These are phyloP conservation scores for Geopemphigus sp. DNA, from an alignment of 1,140 invertebrate genomes.

Conservation along the genomic window DNA sequence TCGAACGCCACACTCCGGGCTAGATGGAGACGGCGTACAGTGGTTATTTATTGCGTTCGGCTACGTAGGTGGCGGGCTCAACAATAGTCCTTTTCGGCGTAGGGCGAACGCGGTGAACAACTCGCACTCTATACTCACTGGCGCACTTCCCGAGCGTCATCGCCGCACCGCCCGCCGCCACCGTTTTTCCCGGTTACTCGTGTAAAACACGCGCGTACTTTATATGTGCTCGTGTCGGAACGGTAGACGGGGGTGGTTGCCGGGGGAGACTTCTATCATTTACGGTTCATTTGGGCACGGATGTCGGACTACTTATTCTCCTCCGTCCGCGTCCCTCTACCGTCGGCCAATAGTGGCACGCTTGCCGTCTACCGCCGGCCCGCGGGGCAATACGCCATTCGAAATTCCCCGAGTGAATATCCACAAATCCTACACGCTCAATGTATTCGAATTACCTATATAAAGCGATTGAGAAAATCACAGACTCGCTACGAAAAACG, in stretches of 20 bases:
- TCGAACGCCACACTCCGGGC: too few relatives aligned
- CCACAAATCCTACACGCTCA: too few relatives aligned
- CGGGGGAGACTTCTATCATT: conserved; percentile 19
- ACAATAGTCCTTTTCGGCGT: conserved; percentile 5
- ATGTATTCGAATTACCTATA: too few relatives aligned
- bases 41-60: conserved; percentile 2
- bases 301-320: conserved; percentile 5
- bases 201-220: background rate
- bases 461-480: background rate
- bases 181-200: background rate
- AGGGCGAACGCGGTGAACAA: too few relatives aligned
- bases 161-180: too few relatives aligned
- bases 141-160: background rate
- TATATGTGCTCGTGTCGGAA: too few relatives aligned
- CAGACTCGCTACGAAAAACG: background rate
- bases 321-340: too few relatives aligned
- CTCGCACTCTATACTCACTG: background rate
- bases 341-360: background rate
- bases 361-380: too few relatives aligned
- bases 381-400: background rate
- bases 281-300: conserved; percentile 36
- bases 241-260: too few relatives aligned
- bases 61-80: conserved; percentile 4
- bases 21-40: background rate
- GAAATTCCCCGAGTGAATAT: background rate